A percentile compares a stretch with the other conserved stretches of the same genome.
Evolutionary conservation across 1,140 invertebrate species (phyloP).

Genomic region (Drosophila carrolli): DNA sequence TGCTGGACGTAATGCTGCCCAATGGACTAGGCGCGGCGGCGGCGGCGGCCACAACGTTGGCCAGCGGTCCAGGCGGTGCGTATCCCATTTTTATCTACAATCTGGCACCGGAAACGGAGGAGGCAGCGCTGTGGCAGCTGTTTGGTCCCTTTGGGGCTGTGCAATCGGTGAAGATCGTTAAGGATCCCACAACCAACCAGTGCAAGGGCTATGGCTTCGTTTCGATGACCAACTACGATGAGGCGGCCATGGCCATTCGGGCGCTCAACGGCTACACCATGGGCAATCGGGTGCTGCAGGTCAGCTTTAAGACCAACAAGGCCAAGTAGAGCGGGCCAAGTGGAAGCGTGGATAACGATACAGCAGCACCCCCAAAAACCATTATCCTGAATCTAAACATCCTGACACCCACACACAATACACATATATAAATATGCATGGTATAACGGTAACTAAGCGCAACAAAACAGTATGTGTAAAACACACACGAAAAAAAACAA

Average conservation of each 20-base stretch:
- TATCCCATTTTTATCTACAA: slow-evolving; percentile 99
- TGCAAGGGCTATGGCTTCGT: slow-evolving; percentile 99
- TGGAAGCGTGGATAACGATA: neutral
- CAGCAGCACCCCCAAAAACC: neutral
- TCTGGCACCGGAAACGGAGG: slow-evolving; percentile 98
- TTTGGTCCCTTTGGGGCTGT: slow-evolving; percentile 99
- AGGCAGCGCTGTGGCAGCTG: slow-evolving; percentile 98
- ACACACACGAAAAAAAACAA: slow-evolving; percentile 56
- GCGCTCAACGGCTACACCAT: slow-evolving; percentile 98
- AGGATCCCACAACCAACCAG: slow-evolving; percentile 98
- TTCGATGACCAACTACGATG: slow-evolving; percentile 99
- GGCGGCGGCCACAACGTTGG: slow-evolving; percentile 88
- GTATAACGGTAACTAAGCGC: slow-evolving; percentile 76
- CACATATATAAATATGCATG: slow-evolving; percentile 81
- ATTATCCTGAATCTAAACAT: slow-evolving; percentile 8
- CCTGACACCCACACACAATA: slow-evolving; percentile 30
- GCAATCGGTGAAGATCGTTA: slow-evolving; percentile 98
- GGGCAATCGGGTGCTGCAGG: slow-evolving; percentile 98
- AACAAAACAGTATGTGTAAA: slow-evolving; percentile 73
- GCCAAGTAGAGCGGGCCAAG: slow-evolving; percentile 86
- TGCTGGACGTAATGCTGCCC: slow-evolving; percentile 91
- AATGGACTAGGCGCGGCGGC: slow-evolving; percentile 90
- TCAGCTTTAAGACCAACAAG: slow-evolving; percentile 98
- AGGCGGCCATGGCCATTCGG: slow-evolving; percentile 98
- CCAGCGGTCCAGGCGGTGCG: slow-evolving; percentile 87